These are phyloP conservation scores for Argyrosomus regius DNA, from an alignment of 2,797 vertebrate genomes.

Conservation along the genomic window DNA sequence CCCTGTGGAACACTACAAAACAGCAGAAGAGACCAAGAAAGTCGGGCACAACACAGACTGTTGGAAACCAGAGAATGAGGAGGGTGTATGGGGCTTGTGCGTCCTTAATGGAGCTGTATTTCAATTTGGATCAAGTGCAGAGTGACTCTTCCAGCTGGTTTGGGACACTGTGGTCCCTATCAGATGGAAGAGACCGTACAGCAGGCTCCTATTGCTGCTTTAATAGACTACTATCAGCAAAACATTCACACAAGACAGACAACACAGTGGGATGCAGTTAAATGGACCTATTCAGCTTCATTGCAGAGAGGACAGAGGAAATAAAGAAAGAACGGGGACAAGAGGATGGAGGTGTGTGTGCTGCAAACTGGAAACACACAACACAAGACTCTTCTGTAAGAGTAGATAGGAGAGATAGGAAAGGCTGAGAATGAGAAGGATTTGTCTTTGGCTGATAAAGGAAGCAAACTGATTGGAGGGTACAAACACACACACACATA, in stretches of 20 bases:
- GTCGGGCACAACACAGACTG: conserved; percentile 19
- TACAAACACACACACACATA: conserved; percentile 11
- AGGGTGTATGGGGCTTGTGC: conserved; percentile 27
- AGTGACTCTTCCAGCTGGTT: conserved; percentile 62
- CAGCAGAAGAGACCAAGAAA: not conserved
- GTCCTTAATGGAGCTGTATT: conserved; percentile 48
- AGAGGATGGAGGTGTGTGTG: conserved; percentile 1
- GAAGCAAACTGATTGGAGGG: conserved; percentile 27
- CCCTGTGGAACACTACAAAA: conserved; percentile 9
- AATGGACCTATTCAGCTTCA: conserved; percentile 51
- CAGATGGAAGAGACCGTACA: conserved; percentile 62
- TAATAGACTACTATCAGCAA: conserved; percentile 55
- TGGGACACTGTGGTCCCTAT: conserved; percentile 58
- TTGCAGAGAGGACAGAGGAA: conserved; percentile 9
- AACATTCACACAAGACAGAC: conserved; percentile 35
- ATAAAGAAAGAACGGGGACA: not conserved
- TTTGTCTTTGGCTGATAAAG: conserved; percentile 48
- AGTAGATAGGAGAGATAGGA: conserved; percentile 50
- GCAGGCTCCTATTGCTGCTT: conserved; percentile 41
- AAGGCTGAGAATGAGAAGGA: conserved; percentile 16
- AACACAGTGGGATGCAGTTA: conserved; percentile 52
- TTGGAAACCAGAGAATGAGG: conserved; percentile 4
- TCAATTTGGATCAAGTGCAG: conserved; percentile 51
- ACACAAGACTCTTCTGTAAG: conserved; percentile 1
- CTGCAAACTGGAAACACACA: conserved; percentile 7